Evolutionary conservation across 2,888 invertebrate species (phyloP).

Genomic region (Gasteruption jaculator): DNA sequence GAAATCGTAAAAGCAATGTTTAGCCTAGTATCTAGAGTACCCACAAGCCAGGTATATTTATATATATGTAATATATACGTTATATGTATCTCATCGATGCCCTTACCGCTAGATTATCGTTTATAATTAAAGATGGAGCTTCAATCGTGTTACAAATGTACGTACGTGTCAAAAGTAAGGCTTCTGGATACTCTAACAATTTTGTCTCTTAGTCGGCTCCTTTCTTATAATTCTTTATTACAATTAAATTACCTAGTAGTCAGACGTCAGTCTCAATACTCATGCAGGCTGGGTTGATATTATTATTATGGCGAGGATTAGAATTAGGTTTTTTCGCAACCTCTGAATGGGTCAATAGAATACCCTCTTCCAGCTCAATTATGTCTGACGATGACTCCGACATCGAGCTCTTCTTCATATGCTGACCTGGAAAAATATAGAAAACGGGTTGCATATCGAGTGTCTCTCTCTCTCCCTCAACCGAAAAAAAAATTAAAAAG

Average conservation of each 20-base stretch:
- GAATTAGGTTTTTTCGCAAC: constrained; percentile 67
- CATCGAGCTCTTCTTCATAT: constrained; percentile 83
- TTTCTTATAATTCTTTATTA: no score
- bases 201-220: not conserved
- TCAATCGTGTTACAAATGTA: no score
- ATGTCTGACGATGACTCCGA: constrained; percentile 87
- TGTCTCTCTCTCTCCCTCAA: no score
- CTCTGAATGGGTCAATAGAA: constrained; percentile 62
- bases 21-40: no score
- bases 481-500: no score
- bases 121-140: no score
- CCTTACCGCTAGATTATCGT: no score
- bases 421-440: constrained; percentile 65
- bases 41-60: no score
- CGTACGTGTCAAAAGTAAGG: no score
- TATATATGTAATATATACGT: no score
- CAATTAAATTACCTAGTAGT: constrained; percentile 69
- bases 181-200: not conserved
- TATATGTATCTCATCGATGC: no score
- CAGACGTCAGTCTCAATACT: constrained; percentile 95
- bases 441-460: not conserved
- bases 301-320: constrained; percentile 72
- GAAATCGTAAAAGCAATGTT: no score
- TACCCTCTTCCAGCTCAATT: constrained; percentile 89
- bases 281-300: constrained; percentile 70